Conservation (phyloP, 2,797 vertebrate species). For the Chiroxiphia lanceolata region DNA sequence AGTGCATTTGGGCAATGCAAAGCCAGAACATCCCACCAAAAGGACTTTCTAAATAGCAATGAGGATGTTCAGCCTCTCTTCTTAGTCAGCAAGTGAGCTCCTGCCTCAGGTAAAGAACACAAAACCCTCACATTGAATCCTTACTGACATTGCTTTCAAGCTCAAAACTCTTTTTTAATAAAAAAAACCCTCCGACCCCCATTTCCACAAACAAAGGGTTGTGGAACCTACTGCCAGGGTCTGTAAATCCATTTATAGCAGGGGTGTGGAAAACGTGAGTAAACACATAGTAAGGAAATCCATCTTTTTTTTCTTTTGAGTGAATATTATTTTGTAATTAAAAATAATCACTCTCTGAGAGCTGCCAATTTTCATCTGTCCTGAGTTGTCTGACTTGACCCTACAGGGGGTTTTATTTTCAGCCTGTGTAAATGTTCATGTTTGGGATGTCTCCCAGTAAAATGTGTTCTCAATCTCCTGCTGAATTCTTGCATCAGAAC, state of each 20-base stretch:
- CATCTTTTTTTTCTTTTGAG: not conserved
- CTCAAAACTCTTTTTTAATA: not conserved
- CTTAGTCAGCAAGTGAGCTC: not conserved
- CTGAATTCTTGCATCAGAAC: slow-evolving; percentile 60
- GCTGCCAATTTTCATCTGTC: not conserved
- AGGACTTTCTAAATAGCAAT: not conserved
- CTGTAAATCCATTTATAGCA: not conserved
- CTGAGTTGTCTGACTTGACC: not conserved
- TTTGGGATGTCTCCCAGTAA: slow-evolving; percentile 16
- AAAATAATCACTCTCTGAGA: not conserved
- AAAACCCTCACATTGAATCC: not conserved
- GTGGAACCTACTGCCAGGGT: not conserved
- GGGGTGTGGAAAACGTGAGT: not conserved
- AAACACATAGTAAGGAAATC: not conserved
- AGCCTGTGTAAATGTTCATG: not conserved
- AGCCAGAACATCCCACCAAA: not conserved
- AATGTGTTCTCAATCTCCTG: slow-evolving; percentile 65
- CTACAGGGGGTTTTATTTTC: not conserved
- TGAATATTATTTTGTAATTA: not conserved
- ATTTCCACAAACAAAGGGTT: not conserved
- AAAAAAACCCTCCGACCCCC: not conserved
- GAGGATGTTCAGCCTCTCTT: not conserved
- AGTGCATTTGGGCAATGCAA: not conserved
- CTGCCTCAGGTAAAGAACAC: not conserved
- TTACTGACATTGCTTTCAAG: not conserved